A percentile compares a stretch with the other conserved stretches of the same genome.
phyloP scores from a whole-genome alignment of 2,888 invertebrate genomes.

The Nephrocerus scutellatus region DNA sequence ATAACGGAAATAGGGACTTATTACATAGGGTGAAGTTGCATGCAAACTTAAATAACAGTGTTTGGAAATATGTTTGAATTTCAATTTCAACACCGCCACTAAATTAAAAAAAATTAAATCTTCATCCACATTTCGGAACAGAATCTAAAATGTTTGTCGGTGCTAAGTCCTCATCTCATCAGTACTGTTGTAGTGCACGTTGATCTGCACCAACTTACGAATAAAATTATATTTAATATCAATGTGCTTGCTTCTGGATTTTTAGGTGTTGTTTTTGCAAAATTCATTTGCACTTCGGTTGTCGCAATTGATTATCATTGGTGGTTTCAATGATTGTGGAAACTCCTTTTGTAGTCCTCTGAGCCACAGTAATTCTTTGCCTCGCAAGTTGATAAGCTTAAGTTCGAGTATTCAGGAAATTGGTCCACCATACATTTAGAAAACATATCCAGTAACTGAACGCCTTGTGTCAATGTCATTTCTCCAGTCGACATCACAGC shows the following conservation, averaged over 20 bases:
- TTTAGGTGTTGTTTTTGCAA: background rate
- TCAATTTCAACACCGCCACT: no score
- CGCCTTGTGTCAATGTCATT: conserved; percentile 11
- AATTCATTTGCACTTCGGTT: background rate
- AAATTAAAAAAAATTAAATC: no score
- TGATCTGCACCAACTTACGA: background rate
- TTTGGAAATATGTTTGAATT: no score
- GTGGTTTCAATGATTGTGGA: background rate
- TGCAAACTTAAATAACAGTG: no score
- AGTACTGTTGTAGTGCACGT: conserved; percentile 1
- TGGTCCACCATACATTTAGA: conserved; percentile 4
- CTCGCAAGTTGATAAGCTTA: conserved; percentile 9
- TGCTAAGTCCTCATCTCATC: conserved; percentile 2
- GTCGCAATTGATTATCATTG: conserved; percentile 2
- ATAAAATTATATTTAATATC: conserved; percentile 7
- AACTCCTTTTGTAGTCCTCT: background rate
- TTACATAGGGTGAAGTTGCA: no score
- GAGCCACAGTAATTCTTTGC: conserved; percentile 5
- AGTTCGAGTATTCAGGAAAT: conserved; percentile 5
- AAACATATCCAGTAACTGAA: conserved; percentile 9
- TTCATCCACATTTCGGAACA: no score
- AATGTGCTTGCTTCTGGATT: conserved; percentile 3
- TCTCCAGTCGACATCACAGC: conserved; percentile 11
- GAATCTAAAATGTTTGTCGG: no score
- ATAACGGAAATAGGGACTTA: no score